Conservation (phyloP, 1,140 invertebrate genomes). For the Bombus balteatus region DNA sequence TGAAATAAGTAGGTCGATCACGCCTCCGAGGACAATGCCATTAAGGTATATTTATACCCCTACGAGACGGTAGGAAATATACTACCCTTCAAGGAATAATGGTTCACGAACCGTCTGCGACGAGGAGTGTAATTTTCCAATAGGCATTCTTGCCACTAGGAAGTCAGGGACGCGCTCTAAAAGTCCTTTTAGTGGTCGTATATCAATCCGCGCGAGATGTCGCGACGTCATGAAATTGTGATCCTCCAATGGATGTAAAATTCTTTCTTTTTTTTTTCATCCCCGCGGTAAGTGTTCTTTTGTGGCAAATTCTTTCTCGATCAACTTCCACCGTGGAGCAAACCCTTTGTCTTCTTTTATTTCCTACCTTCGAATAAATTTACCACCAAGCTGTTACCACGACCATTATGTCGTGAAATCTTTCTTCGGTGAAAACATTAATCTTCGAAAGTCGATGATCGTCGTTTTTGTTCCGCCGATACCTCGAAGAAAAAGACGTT, state of each 20-base stretch:
- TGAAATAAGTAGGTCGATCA: constrained; percentile 57
- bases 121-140: constrained; percentile 52
- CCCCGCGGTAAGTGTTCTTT: background rate
- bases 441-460: constrained; percentile 32
- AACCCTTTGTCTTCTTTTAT: constrained; percentile 14
- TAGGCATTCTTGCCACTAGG: constrained; percentile 39
- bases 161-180: constrained; percentile 12
- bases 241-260: constrained; percentile 67
- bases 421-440: background rate
- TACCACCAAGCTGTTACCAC: constrained; percentile 8
- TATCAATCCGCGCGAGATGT: constrained; percentile 52
- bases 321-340: background rate
- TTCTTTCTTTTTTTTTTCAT: background rate
- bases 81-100: constrained; percentile 48
- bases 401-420: constrained; percentile 29
- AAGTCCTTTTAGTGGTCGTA: constrained; percentile 57
- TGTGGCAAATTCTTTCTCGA: constrained; percentile 42
- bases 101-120: background rate
- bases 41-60: constrained; percentile 62
- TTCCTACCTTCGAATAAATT: constrained; percentile 42
- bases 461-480: background rate
- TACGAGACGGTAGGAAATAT: constrained; percentile 52
- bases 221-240: constrained; percentile 66
- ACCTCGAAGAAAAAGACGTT: background rate
- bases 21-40: constrained; percentile 28